Evolutionary conservation across 35 echinoderm and acorn worm genomes (phyloP).

Genomic region (Heliocidaris tuberculata): DNA sequence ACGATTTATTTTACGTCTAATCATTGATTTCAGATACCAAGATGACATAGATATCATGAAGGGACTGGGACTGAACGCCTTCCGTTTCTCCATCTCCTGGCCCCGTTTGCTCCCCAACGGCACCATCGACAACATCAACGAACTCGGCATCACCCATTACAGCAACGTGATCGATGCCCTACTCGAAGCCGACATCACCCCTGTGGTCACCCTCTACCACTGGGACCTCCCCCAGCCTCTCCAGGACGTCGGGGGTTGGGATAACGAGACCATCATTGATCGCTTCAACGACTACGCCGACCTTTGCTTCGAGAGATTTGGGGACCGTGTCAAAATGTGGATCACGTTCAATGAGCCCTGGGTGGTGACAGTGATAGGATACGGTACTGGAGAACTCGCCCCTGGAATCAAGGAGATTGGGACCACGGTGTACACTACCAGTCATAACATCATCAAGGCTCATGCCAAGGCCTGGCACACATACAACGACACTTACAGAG

Average conservation of each 20-base stretch:
- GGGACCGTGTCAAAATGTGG: slow-evolving; percentile 71
- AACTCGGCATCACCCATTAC: slow-evolving; percentile 62
- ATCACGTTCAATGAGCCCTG: slow-evolving; percentile 88
- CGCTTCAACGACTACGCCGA: slow-evolving; percentile 77
- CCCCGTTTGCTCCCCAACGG: slow-evolving; percentile 70
- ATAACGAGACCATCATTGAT: slow-evolving; percentile 52
- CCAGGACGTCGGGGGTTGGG: slow-evolving; percentile 65
- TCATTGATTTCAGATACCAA: slow-evolving; percentile 53
- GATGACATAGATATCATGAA: slow-evolving; percentile 72
- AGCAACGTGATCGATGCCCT: slow-evolving; percentile 73
- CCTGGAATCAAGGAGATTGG: slow-evolving; percentile 58
- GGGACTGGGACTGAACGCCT: slow-evolving; percentile 66
- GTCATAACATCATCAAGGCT: slow-evolving; percentile 65
- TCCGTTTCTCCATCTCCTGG: slow-evolving; percentile 87
- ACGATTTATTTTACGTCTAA: too few species aligned
- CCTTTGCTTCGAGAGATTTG: slow-evolving; percentile 68
- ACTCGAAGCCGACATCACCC: slow-evolving; percentile 54
- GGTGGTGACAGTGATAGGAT: slow-evolving; percentile 54
- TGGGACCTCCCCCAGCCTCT: slow-evolving; percentile 81
- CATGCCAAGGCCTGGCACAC: slow-evolving; percentile 71
- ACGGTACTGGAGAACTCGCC: slow-evolving; percentile 49
- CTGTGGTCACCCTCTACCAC: slow-evolving; percentile 83
- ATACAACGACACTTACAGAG: slow-evolving; percentile 54
- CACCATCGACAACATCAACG: slow-evolving; percentile 56
- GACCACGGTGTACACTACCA: slow-evolving; percentile 49